Evolutionary conservation across 2,113 vertebrate species (phyloP).

Genomic region (Phainopepla nitens): DNA sequence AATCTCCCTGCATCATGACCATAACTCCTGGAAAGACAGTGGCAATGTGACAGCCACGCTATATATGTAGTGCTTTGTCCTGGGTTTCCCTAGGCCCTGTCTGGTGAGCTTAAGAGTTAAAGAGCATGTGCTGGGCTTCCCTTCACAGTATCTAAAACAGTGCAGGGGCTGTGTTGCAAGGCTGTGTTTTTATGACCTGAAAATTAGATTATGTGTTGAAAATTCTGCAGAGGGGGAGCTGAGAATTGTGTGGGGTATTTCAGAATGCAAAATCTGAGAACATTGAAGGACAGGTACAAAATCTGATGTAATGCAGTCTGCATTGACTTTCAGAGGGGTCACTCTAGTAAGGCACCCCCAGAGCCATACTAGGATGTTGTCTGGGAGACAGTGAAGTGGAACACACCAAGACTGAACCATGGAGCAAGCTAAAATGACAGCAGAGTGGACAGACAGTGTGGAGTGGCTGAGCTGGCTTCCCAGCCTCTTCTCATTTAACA

Average conservation of each 20-base stretch:
- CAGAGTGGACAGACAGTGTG: rapidly evolving
- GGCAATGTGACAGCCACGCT: not conserved
- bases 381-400: not conserved
- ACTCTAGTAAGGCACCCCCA: not conserved
- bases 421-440: not conserved
- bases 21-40: not conserved
- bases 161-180: not conserved
- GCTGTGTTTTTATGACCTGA: not conserved
- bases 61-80: not conserved
- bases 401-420: not conserved
- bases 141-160: not conserved
- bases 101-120: not conserved
- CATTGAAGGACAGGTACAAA: not conserved
- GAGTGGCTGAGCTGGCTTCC: not conserved
- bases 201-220: not conserved
- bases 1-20: not conserved
- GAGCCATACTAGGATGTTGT: not conserved
- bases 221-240: not conserved
- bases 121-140: not conserved
- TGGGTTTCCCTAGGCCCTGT: not conserved
- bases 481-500: not conserved
- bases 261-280: not conserved
- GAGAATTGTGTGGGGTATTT: not conserved
- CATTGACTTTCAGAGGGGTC: not conserved
- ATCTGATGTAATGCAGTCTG: not conserved